Evolutionary conservation across 2,113 vertebrate species (phyloP).

Genomic region (Nothocercus julius): DNA sequence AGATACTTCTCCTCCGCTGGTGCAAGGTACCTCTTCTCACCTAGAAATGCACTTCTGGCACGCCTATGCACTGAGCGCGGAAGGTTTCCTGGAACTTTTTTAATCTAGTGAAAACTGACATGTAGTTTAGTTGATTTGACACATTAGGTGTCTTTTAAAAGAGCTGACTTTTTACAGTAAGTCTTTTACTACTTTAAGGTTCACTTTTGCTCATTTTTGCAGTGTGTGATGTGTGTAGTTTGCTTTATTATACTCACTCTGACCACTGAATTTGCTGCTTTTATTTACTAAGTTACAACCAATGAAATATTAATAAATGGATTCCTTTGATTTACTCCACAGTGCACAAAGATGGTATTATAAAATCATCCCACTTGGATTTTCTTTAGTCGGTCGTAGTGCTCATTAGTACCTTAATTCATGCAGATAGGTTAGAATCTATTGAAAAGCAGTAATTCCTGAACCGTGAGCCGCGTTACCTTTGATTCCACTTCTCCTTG

Average conservation of each 20-base stretch:
- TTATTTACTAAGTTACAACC: background rate
- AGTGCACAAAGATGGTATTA: background rate
- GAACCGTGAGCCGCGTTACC: background rate
- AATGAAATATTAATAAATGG: conserved; percentile 72
- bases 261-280: background rate
- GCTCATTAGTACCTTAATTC: conserved; percentile 65
- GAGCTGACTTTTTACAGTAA: conserved; percentile 12
- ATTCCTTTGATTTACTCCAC: conserved; percentile 58
- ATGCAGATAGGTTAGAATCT: conserved; percentile 39
- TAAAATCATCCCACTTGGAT: conserved; percentile 10
- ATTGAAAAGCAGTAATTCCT: conserved; percentile 37
- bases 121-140: background rate
- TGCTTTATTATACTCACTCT: background rate
- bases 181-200: conserved; percentile 15
- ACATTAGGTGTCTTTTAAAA: background rate
- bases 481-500: conserved; percentile 37
- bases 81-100: background rate
- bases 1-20: background rate
- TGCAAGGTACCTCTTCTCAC: background rate
- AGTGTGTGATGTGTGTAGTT: background rate
- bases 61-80: background rate
- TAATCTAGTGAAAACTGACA: background rate
- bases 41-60: background rate
- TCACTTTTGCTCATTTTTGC: background rate
- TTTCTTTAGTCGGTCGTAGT: conserved; percentile 1